Evolutionary conservation across 37 sponge, comb jelly and placozoan genomes (phyloP).

Genomic region (Beroe ovata): DNA sequence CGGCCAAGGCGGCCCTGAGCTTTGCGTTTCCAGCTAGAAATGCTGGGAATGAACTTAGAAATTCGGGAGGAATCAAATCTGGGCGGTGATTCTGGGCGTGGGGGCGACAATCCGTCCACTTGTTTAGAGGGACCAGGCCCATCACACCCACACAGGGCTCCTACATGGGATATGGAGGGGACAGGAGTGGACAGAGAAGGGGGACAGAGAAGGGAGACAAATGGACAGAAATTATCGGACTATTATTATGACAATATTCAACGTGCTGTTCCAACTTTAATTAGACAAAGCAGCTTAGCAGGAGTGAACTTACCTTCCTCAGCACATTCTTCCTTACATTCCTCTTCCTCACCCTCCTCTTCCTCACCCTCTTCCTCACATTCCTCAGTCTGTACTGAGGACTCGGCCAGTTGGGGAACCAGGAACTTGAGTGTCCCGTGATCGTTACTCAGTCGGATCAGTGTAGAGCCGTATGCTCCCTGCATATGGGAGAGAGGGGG

Average conservation of each 20-base stretch:
- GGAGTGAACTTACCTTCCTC: conserved; percentile 35
- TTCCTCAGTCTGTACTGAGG: conserved; percentile 13
- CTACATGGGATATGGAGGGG: conserved; percentile 3
- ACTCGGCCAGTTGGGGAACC: conserved; percentile 29
- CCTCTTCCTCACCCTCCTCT: neutral
- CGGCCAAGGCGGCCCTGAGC: conserved; percentile 1
- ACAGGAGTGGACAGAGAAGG: too few species aligned
- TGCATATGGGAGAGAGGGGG: neutral
- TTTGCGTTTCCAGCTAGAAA: conserved; percentile 26
- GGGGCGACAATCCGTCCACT: conserved; percentile 25
- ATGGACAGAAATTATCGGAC: too few species aligned
- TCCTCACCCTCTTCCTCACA: neutral
- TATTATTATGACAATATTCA: too few species aligned
- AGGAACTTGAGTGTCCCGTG: conserved; percentile 64
- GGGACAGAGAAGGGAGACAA: too few species aligned
- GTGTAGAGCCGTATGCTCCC: conserved; percentile 62
- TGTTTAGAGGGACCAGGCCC: conserved; percentile 56
- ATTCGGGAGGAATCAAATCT: neutral
- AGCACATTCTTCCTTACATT: neutral
- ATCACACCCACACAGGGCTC: conserved; percentile 33
- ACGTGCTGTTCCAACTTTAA: too few species aligned
- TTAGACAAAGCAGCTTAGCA: too few species aligned
- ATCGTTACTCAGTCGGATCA: conserved; percentile 64
- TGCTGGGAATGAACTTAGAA: neutral
- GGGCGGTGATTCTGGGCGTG: conserved; percentile 29